These are phyloP conservation scores for Cataglyphis cursor DNA, from an alignment of 2,888 invertebrate genomes.

Conservation along the genomic window DNA sequence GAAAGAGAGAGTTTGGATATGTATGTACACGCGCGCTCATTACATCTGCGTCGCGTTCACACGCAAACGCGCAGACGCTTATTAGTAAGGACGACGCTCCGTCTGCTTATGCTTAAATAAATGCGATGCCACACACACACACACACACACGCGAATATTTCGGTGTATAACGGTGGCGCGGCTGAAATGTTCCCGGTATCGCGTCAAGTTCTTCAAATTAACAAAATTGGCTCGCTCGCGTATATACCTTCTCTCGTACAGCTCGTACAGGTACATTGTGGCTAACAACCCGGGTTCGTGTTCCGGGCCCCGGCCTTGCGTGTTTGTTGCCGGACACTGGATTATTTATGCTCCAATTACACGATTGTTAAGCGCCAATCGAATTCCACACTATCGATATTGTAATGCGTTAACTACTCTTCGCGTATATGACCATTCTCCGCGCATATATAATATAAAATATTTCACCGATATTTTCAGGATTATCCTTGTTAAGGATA, in stretches of 20 bases:
- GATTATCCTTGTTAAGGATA: not conserved
- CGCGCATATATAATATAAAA: not conserved
- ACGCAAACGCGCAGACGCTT: constrained; percentile 42
- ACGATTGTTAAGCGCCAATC: constrained; percentile 56
- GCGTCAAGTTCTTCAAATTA: constrained; percentile 53
- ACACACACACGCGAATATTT: constrained; percentile 33
- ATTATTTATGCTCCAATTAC: constrained; percentile 58
- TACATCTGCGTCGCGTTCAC: constrained; percentile 48
- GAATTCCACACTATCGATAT: constrained; percentile 51
- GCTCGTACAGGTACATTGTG: constrained; percentile 17
- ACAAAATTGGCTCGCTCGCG: constrained; percentile 49
- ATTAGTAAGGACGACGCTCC: constrained; percentile 28
- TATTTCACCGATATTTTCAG: not conserved
- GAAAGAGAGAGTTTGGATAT: no score
- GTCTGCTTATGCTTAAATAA: constrained; percentile 36
- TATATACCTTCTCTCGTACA: constrained; percentile 26
- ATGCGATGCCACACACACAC: not conserved
- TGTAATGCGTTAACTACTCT: constrained; percentile 19
- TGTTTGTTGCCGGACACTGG: constrained; percentile 52
- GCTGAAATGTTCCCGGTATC: constrained; percentile 40
- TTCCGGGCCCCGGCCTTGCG: constrained; percentile 44
- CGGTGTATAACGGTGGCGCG: constrained; percentile 23
- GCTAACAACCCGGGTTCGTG: constrained; percentile 52
- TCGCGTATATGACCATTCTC: not conserved
- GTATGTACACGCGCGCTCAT: constrained; percentile 51